Percentiles rank a stretch among this genome's conserved stretches.
Conservation (phyloP, 2,113 vertebrate species). For the Greenwoodochromis staneri region DNA sequence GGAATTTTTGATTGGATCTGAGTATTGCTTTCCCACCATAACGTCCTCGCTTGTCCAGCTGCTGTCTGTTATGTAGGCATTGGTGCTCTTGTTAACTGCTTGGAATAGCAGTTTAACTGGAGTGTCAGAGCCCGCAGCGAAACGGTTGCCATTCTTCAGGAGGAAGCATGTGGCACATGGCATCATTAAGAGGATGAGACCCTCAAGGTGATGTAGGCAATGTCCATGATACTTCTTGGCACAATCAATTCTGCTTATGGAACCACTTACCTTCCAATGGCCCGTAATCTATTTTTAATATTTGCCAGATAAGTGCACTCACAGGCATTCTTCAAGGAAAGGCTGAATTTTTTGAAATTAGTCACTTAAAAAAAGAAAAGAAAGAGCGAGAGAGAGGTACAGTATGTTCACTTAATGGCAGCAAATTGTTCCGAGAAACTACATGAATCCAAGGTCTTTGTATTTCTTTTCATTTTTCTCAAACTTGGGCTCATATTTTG, state of each 20-base stretch:
- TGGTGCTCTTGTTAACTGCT: conserved; percentile 47
- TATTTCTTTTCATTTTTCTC: not conserved
- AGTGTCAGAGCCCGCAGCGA: conserved; percentile 52
- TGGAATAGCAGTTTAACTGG: conserved; percentile 60
- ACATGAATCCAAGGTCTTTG: not conserved
- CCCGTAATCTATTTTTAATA: conserved; percentile 72
- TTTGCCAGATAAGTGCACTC: conserved; percentile 66
- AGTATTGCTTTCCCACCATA: not conserved
- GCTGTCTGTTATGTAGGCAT: conserved; percentile 19
- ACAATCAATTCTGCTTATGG: conserved; percentile 69
- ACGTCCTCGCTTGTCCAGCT: conserved; percentile 27
- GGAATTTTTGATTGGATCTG: not conserved
- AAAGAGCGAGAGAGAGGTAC: not conserved
- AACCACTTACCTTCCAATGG: conserved; percentile 64
- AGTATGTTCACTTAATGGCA: not conserved
- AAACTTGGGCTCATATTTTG: not conserved
- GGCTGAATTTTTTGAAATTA: conserved; percentile 20
- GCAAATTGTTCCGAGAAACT: not conserved
- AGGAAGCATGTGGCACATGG: conserved; percentile 46
- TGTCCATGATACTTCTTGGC: conserved; percentile 42
- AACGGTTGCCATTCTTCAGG: conserved; percentile 61
- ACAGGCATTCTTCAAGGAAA: conserved; percentile 44
- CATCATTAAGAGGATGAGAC: conserved; percentile 62
- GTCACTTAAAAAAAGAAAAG: not conserved
- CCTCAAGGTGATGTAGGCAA: conserved; percentile 65